Conservation (phyloP, 1,140 invertebrate species). For the Schlechtendalia chinensis region DNA sequence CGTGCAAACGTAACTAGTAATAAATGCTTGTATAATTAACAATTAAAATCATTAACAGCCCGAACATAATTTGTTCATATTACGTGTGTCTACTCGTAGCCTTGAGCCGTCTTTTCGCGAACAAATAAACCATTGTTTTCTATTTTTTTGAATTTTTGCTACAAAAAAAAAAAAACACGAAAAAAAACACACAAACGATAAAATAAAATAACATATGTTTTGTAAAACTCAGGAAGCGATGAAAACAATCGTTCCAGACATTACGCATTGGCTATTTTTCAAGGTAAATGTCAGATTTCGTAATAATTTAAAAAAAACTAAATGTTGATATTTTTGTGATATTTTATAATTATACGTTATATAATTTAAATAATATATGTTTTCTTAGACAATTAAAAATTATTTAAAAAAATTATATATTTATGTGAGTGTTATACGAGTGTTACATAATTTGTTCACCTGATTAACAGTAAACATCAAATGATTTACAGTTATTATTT, state of each 20-base stretch:
- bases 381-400: background rate
- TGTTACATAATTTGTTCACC: too few relatives aligned
- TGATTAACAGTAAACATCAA: background rate
- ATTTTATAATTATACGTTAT: background rate
- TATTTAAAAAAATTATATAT: background rate
- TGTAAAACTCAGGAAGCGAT: conserved; percentile 30
- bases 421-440: too few relatives aligned
- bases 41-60: conserved; percentile 45
- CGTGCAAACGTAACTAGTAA: background rate
- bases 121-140: conserved; percentile 43
- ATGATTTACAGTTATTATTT: background rate
- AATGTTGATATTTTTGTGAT: background rate
- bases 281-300: conserved; percentile 45
- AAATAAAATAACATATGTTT: conserved; percentile 42
- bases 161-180: background rate
- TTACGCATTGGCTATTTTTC: conserved; percentile 22
- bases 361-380: background rate
- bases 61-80: conserved; percentile 33
- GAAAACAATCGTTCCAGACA: conserved; percentile 47
- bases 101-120: conserved; percentile 19
- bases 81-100: conserved; percentile 10
- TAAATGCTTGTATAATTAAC: conserved; percentile 34
- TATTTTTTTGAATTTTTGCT: conserved; percentile 30
- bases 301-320: background rate
- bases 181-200: background rate